Percentiles rank a stretch among this genome's conserved stretches.
Conservation (phyloP, 2,797 vertebrate species). For the Poeciliopsis paucimaculata region DNA sequence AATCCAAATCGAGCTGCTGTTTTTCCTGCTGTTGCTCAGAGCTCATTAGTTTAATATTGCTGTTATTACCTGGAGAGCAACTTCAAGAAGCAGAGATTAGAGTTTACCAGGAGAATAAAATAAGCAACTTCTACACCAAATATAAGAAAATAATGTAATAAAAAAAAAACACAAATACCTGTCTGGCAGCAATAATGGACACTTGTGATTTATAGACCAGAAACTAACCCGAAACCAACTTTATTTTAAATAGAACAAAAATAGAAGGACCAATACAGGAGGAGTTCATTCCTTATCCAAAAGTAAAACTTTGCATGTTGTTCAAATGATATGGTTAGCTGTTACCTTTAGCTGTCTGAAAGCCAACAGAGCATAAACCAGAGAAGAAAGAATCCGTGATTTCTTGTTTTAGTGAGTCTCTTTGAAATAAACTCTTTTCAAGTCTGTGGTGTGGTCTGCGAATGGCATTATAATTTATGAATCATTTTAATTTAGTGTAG, state of each 20-base stretch:
- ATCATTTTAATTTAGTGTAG: background rate
- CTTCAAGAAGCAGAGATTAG: background rate
- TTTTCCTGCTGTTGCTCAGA: background rate
- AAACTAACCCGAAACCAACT: background rate
- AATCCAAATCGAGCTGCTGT: background rate
- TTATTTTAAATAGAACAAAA: background rate
- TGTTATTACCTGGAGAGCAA: constrained; percentile 1
- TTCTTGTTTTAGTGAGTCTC: background rate
- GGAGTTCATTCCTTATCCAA: background rate
- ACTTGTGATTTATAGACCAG: background rate
- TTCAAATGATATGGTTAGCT: background rate
- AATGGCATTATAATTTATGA: background rate
- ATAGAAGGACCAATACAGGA: background rate
- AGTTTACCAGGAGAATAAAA: background rate
- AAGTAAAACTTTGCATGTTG: background rate
- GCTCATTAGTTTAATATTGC: background rate
- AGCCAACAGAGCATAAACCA: background rate
- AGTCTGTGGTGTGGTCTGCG: background rate
- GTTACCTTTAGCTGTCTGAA: background rate
- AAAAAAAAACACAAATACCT: background rate
- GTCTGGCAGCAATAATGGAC: background rate
- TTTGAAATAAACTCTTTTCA: background rate
- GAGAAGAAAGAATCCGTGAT: background rate
- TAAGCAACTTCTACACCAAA: background rate
- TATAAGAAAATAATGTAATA: constrained; percentile 1